A percentile compares a stretch with the other conserved stretches of the same genome.
Conservation (phyloP, 2,797 vertebrate species). For the Rachycentron canadum region DNA sequence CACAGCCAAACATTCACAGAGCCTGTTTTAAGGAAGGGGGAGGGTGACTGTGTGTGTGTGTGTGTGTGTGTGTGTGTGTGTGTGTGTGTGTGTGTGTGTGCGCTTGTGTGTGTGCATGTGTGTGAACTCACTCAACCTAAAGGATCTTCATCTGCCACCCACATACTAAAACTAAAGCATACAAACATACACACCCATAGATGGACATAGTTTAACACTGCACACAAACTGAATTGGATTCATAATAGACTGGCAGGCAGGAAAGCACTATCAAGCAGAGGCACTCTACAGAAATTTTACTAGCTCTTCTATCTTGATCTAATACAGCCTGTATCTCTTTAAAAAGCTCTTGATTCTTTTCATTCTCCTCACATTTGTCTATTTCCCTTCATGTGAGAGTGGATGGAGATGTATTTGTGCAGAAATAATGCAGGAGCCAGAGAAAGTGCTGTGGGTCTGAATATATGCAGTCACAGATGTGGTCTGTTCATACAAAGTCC, state of each 20-base stretch:
- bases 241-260: conserved; percentile 38
- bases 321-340: conserved; percentile 14
- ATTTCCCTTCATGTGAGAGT: conserved; percentile 16
- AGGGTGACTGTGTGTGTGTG: not conserved
- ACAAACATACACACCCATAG: conserved; percentile 7
- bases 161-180: conserved; percentile 29
- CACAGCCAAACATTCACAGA: conserved; percentile 78
- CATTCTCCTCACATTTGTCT: conserved; percentile 17
- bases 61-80: conserved; percentile 2
- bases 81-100: conserved; percentile 11
- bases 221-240: conserved; percentile 38
- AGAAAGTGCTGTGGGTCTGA: conserved; percentile 38
- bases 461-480: not conserved
- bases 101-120: not conserved
- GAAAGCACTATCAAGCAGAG: conserved; percentile 3
- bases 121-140: conserved; percentile 41
- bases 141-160: conserved; percentile 39
- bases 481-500: conserved; percentile 34
- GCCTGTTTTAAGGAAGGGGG: conserved; percentile 49
- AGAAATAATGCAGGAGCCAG: conserved; percentile 24
- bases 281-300: conserved; percentile 17
- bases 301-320: conserved; percentile 38
- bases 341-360: conserved; percentile 12
- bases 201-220: conserved; percentile 10
- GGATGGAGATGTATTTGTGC: conserved; percentile 16